phyloP scores from a whole-genome alignment of 1,140 invertebrate species.

The Pygmarrhopalites habei region DNA sequence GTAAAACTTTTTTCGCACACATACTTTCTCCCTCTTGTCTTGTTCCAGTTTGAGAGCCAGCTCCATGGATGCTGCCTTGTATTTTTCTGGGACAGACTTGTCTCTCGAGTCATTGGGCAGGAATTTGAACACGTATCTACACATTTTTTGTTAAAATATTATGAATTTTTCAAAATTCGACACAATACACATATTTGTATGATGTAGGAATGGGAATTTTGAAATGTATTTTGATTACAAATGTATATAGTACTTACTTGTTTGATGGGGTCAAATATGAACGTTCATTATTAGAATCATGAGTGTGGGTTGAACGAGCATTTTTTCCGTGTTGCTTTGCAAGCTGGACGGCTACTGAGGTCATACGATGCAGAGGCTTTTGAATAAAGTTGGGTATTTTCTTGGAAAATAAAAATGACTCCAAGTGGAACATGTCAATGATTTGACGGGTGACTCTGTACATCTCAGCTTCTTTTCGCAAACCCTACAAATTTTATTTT shows the following conservation, averaged over 20 bases:
- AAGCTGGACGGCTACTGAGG: background rate
- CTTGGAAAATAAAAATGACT: slow-evolving; percentile 37
- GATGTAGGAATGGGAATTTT: too few species aligned
- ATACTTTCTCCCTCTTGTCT: background rate
- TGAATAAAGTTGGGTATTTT: slow-evolving; percentile 21
- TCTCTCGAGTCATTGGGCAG: background rate
- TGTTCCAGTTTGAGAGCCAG: background rate
- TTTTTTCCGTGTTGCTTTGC: too few species aligned
- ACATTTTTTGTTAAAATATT: too few species aligned
- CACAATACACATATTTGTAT: too few species aligned
- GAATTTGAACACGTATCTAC: slow-evolving; percentile 1
- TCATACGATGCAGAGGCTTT: background rate
- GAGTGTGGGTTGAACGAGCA: background rate
- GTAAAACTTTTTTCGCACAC: background rate
- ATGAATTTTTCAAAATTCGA: too few species aligned
- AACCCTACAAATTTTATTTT: slow-evolving; percentile 45
- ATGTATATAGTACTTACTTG: too few species aligned
- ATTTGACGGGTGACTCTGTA: slow-evolving; percentile 67
- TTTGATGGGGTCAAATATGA: too few species aligned
- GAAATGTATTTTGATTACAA: too few species aligned
- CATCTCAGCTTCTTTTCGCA: slow-evolving; percentile 69
- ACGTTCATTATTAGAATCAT: too few species aligned
- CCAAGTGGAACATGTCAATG: too few species aligned
- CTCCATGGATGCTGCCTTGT: background rate
- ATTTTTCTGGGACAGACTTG: background rate